Conservation (phyloP, 2,888 invertebrate species). For the Graphium colonna region DNA sequence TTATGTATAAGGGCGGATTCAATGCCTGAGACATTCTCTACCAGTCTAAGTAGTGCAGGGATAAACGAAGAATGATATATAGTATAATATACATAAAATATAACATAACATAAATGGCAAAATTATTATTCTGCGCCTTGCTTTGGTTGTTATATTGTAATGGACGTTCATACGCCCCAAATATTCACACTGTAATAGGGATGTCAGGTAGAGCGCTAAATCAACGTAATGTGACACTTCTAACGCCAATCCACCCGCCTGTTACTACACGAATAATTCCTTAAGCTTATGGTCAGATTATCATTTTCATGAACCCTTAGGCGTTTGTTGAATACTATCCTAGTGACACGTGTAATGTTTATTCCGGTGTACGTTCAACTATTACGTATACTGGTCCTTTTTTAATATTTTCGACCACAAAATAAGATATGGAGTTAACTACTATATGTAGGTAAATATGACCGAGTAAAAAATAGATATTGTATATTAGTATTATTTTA, state of each 20-base stretch:
- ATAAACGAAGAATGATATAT: too few relatives aligned
- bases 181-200: constrained; percentile 32
- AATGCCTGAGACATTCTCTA: too few relatives aligned
- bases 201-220: constrained; percentile 67
- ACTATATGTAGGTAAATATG: too few relatives aligned
- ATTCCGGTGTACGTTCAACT: constrained; percentile 48
- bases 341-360: constrained; percentile 61
- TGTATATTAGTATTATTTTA: too few relatives aligned
- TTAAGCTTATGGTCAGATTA: constrained; percentile 73
- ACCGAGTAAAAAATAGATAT: too few relatives aligned
- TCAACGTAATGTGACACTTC: constrained; percentile 72
- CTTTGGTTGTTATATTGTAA: constrained; percentile 19
- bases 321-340: constrained; percentile 72
- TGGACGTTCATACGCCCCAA: constrained; percentile 32
- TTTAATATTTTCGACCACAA: too few relatives aligned
- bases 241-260: constrained; percentile 48
- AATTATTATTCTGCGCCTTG: neutral
- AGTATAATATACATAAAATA: too few relatives aligned
- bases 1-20: too few relatives aligned
- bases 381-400: too few relatives aligned
- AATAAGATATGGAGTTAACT: too few relatives aligned
- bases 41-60: too few relatives aligned
- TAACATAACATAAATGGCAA: neutral
- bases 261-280: constrained; percentile 54
- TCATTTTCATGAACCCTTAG: constrained; percentile 76